These are phyloP conservation scores for Liasis olivaceus DNA, from an alignment of 2,797 vertebrate genomes.

Conservation along the genomic window DNA sequence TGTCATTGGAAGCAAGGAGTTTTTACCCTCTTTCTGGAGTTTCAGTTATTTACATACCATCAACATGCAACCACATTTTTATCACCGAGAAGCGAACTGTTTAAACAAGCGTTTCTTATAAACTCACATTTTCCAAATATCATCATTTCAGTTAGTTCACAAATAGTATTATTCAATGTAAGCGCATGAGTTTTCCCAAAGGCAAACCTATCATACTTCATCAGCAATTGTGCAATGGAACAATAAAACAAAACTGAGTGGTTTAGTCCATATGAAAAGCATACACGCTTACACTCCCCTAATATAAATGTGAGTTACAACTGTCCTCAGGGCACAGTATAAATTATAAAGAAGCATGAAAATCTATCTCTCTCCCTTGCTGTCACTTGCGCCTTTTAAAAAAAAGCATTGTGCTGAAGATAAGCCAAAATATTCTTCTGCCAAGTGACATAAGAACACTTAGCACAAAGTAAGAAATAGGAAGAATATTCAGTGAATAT, in stretches of 20 bases:
- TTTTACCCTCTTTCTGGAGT: background rate
- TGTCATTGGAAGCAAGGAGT: background rate
- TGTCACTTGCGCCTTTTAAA: background rate
- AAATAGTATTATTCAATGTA: slow-evolving; percentile 55
- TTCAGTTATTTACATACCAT: slow-evolving; percentile 36
- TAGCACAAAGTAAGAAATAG: slow-evolving; percentile 1
- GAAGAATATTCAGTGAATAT: slow-evolving; percentile 36
- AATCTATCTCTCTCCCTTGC: slow-evolving; percentile 14
- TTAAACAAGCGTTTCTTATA: slow-evolving; percentile 25
- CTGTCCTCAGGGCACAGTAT: slow-evolving; percentile 43
- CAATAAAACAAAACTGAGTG: slow-evolving; percentile 36
- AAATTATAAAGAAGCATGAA: slow-evolving; percentile 65
- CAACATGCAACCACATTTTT: slow-evolving; percentile 35
- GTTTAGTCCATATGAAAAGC: slow-evolving; percentile 61
- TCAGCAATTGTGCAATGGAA: slow-evolving; percentile 54
- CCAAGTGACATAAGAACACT: slow-evolving; percentile 46
- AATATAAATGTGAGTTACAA: slow-evolving; percentile 58
- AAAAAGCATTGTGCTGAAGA: slow-evolving; percentile 45
- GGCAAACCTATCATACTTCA: slow-evolving; percentile 56
- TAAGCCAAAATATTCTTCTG: slow-evolving; percentile 63
- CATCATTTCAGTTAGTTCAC: slow-evolving; percentile 46
- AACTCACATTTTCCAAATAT: slow-evolving; percentile 45
- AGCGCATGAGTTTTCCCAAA: slow-evolving; percentile 46
- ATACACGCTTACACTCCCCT: slow-evolving; percentile 58
- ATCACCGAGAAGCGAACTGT: slow-evolving; percentile 20